Conservation (phyloP, 2,113 vertebrate genomes). For the Origma solitaria region DNA sequence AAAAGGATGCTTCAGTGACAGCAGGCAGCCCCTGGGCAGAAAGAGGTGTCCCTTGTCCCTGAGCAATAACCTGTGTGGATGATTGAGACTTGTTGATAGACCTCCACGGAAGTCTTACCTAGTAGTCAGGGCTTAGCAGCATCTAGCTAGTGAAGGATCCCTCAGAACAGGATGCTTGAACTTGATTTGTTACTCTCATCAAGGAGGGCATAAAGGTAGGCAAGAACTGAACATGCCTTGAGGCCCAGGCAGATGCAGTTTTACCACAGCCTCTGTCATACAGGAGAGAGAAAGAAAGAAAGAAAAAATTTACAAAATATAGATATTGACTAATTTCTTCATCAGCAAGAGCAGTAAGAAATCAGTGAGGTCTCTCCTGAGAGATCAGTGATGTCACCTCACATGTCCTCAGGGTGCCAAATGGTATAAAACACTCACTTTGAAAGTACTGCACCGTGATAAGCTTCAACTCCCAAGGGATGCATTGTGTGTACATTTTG, state of each 20-base stretch:
- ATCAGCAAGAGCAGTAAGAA: neutral
- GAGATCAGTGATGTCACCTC: conserved; percentile 16
- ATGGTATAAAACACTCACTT: neutral
- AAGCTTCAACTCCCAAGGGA: neutral
- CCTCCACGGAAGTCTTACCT: neutral
- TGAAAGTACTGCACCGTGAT: neutral
- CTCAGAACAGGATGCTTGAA: neutral
- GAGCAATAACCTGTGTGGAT: conserved; percentile 14
- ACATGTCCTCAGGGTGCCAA: conserved; percentile 1
- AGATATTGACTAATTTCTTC: conserved; percentile 14
- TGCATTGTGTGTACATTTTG: conserved; percentile 35
- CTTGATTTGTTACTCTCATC: conserved; percentile 13
- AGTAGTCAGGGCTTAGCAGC: neutral
- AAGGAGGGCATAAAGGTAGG: conserved; percentile 5
- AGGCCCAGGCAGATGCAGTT: neutral
- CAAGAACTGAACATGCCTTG: neutral
- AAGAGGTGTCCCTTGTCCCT: conserved; percentile 8
- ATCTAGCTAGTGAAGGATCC: neutral
- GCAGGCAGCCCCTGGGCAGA: neutral
- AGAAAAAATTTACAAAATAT: neutral
- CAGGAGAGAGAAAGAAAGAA: neutral
- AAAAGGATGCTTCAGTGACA: conserved; percentile 19
- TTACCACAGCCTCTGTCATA: neutral
- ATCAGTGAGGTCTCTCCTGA: neutral
- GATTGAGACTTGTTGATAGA: conserved; percentile 52